phyloP scores from a whole-genome alignment of 2,888 invertebrate genomes.

The Zaprionus bogoriensis region DNA sequence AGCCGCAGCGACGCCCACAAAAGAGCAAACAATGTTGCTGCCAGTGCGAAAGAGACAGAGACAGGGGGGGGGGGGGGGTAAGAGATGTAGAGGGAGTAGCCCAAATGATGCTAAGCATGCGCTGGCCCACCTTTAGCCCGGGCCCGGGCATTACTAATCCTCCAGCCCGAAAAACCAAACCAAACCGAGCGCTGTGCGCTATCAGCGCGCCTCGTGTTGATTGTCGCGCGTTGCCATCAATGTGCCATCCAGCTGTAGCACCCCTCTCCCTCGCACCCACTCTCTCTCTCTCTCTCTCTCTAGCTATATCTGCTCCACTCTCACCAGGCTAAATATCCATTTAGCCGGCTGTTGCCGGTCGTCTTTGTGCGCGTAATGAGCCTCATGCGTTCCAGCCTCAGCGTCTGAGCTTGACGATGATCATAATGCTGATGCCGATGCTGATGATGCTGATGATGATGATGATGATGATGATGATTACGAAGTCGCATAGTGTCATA shows the following conservation, averaged over 20 bases:
- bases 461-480: conserved; percentile 20
- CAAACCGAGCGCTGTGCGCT: conserved; percentile 48
- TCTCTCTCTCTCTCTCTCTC: too few species aligned
- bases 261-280: not conserved
- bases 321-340: conserved; percentile 26
- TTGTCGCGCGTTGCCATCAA: conserved; percentile 72
- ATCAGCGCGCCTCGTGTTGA: conserved; percentile 68
- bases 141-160: conserved; percentile 61
- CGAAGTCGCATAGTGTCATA: conserved; percentile 64
- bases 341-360: conserved; percentile 44
- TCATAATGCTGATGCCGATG: not conserved
- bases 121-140: conserved; percentile 61
- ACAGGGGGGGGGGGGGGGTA: not conserved
- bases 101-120: conserved; percentile 53
- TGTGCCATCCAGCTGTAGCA: conserved; percentile 33
- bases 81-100: not conserved
- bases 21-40: conserved; percentile 61
- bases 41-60: conserved; percentile 5
- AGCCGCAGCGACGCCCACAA: conserved; percentile 51
- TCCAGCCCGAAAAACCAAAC: conserved; percentile 49
- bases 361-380: conserved; percentile 52
- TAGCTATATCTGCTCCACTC: conserved; percentile 2
- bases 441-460: conserved; percentile 18
- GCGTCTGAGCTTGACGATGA: conserved; percentile 1
- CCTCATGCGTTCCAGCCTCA: conserved; percentile 52